These are phyloP conservation scores for Drosophila pegasa DNA, from an alignment of 2,888 invertebrate genomes.

Conservation along the genomic window DNA sequence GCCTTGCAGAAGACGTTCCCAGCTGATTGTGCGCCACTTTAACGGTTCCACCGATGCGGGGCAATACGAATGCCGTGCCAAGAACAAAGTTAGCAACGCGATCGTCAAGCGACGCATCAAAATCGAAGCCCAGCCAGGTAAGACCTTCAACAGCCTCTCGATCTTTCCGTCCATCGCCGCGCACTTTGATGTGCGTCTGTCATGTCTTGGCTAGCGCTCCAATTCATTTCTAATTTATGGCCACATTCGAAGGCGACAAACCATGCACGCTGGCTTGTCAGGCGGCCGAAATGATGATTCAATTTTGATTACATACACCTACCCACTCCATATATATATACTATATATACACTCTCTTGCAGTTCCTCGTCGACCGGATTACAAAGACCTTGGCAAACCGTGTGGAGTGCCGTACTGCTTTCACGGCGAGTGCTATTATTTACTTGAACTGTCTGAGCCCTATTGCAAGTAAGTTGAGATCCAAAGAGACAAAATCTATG, in stretches of 20 bases:
- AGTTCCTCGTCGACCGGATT: constrained; percentile 85
- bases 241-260: constrained; percentile 61
- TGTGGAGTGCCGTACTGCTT: constrained; percentile 90
- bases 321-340: too few species aligned
- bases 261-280: constrained; percentile 21
- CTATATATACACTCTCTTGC: constrained; percentile 55
- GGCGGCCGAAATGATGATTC: constrained; percentile 14
- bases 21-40: constrained; percentile 91
- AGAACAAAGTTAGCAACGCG: constrained; percentile 85
- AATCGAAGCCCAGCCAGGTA: constrained; percentile 84
- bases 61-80: constrained; percentile 92
- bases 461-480: constrained; percentile 92
- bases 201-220: constrained; percentile 61
- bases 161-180: constrained; percentile 1
- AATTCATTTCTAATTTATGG: constrained; percentile 78
- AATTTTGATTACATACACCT: constrained; percentile 5
- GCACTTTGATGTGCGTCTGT: constrained; percentile 49
- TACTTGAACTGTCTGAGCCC: too few species aligned
- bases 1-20: constrained; percentile 91
- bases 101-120: constrained; percentile 83
- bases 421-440: too few species aligned
- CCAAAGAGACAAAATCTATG: neutral
- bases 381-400: constrained; percentile 65
- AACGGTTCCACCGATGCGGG: constrained; percentile 91
- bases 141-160: constrained; percentile 41